These are phyloP conservation scores for Orius laevigatus DNA, from an alignment of 1,140 invertebrate species.

Conservation along the genomic window DNA sequence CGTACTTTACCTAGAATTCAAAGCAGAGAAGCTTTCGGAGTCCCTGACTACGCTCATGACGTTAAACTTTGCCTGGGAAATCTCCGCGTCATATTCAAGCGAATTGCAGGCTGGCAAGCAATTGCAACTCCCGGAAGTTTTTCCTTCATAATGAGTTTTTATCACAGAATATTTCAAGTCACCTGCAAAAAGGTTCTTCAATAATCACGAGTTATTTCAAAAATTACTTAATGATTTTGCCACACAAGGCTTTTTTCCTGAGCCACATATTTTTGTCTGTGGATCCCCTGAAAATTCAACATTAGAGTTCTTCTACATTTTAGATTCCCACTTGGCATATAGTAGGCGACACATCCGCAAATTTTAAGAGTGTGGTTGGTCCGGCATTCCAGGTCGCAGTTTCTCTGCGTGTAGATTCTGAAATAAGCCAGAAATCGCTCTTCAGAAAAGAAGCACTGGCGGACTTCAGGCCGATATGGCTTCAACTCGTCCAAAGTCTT, in stretches of 20 bases:
- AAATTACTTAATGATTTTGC: too few species aligned
- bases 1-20: too few species aligned
- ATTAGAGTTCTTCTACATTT: slow-evolving; percentile 25
- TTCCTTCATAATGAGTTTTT: too few species aligned
- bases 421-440: slow-evolving; percentile 43
- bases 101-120: slow-evolving; percentile 50
- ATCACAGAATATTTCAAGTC: too few species aligned
- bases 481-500: background rate
- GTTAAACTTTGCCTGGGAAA: slow-evolving; percentile 44
- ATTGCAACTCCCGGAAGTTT: slow-evolving; percentile 28
- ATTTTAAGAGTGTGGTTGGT: slow-evolving; percentile 18
- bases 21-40: too few species aligned
- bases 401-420: slow-evolving; percentile 28
- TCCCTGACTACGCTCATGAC: slow-evolving; percentile 23
- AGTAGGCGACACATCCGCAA: slow-evolving; percentile 4
- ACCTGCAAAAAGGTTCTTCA: too few species aligned
- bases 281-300: background rate
- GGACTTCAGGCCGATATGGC: slow-evolving; percentile 9
- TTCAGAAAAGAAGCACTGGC: slow-evolving; percentile 36
- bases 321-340: slow-evolving; percentile 16
- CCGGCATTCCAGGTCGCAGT: slow-evolving; percentile 28
- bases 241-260: background rate
- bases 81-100: slow-evolving; percentile 45
- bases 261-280: slow-evolving; percentile 15
- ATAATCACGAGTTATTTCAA: too few species aligned